phyloP scores from a whole-genome alignment of 2,797 vertebrate genomes.

The Coracias cyanogaster region DNA sequence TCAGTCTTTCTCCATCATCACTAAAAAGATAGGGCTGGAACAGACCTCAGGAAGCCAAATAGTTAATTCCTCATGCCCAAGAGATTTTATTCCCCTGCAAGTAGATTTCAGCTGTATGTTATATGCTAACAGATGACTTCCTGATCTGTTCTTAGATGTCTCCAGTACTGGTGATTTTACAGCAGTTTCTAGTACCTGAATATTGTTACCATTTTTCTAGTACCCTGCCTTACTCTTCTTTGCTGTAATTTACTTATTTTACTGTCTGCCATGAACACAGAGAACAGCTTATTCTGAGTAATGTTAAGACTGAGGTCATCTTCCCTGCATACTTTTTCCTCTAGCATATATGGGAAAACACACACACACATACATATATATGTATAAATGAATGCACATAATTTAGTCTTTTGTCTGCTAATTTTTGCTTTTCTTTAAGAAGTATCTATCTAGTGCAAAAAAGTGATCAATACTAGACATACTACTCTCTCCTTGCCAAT shows the following conservation, averaged over 20 bases:
- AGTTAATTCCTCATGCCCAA: not conserved
- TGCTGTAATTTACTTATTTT: not conserved
- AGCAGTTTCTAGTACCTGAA: not conserved
- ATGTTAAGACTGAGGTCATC: not conserved
- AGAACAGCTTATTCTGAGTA: not conserved
- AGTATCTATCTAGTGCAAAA: not conserved
- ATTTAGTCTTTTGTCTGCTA: not conserved
- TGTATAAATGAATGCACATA: not conserved
- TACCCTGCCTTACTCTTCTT: not conserved
- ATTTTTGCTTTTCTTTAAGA: not conserved
- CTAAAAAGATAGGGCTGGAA: not conserved
- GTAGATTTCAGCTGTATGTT: not conserved
- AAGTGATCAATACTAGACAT: not conserved
- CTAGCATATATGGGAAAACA: not conserved
- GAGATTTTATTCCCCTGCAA: fast-evolving
- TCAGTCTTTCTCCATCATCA: not conserved
- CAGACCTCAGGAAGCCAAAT: not conserved
- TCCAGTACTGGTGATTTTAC: not conserved
- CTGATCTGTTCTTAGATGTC: not conserved
- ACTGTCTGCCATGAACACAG: not conserved
- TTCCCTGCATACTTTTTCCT: not conserved
- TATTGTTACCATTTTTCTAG: not conserved
- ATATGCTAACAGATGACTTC: not conserved
- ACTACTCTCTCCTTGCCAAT: fast-evolving
- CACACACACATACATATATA: fast-evolving